Base-by-base conservation (phyloP, 2,113 vertebrate genomes). In the Dicentrarchus labrax region DNA sequence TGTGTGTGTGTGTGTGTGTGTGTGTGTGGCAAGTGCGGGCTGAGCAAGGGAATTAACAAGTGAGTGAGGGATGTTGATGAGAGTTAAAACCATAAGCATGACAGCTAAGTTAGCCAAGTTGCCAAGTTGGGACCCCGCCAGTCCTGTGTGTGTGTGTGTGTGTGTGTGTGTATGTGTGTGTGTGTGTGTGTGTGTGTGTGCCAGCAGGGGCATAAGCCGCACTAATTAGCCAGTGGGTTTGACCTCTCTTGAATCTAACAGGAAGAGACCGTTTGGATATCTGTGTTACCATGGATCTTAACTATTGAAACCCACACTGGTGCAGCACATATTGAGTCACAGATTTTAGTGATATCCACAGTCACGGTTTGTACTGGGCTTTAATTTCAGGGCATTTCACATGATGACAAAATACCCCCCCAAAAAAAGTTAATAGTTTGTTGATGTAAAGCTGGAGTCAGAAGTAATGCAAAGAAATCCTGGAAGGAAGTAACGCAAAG, bases 81-180 rank as follows among this genome's bases (percentile, higher is more conserved):
- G 85, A 81, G 79, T 77, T 84, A 86, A 86, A 89, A 89, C 86
- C 89, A 87, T 80, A 80, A 88, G 78, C 87, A 76, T 88, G 85
- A 89, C 83, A 89, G 78, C 38, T 64, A 64, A 77, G 64, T 67
- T 76, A 64, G 79, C 79, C 61, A 74, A 86, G 64, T 75, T 76
- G 79, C 79, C 61, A 74, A 86, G 64, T 75, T 76, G 57, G 74
- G 73, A 48, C 59, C 24, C 19, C 21, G 53, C 76, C 83, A 85
- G 47, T 43, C 48, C 24, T 24, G 64, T 60, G 76, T 76, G 65
- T n/a, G 71, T 66, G 62, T 72, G 59, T 61, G 75, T 36, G 62
- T 21, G 78, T 57, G 59, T 64, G 53, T 17, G 59, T 59, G 54
- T 78, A 24, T 24, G 45, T 70, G 65, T 61, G 43, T 50, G 65